Evolutionary conservation across 2,113 vertebrate species (phyloP).

Genomic region (Gorsachius goisagi): DNA sequence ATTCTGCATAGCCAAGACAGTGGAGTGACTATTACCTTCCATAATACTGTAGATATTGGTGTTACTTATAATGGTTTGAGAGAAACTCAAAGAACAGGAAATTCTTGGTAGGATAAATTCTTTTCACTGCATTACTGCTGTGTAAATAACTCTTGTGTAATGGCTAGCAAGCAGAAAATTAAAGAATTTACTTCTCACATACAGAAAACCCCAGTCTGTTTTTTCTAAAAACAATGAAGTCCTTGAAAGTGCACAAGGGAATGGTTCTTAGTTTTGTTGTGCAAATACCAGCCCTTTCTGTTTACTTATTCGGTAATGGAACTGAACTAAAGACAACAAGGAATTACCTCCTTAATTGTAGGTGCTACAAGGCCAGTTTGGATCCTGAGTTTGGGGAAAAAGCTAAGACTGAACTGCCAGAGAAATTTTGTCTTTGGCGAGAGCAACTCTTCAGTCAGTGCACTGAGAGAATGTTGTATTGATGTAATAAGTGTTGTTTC

Average conservation of each 20-base stretch:
- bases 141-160: not conserved
- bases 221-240: not conserved
- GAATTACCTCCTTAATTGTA: not conserved
- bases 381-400: not conserved
- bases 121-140: not conserved
- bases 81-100: not conserved
- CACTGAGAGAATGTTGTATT: not conserved
- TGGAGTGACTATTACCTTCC: not conserved
- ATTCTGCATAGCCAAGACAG: not conserved
- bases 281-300: not conserved
- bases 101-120: not conserved
- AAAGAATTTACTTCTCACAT: not conserved
- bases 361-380: not conserved
- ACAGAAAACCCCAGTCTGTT: rapidly evolving
- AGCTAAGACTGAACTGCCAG: not conserved
- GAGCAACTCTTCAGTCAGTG: not conserved
- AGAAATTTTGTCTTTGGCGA: not conserved
- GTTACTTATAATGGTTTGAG: not conserved
- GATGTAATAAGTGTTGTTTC: rapidly evolving
- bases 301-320: not conserved
- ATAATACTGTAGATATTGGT: not conserved
- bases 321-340: not conserved
- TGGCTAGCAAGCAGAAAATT: not conserved
- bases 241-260: not conserved
- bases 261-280: not conserved